Evolutionary conservation across 2,888 invertebrate species (phyloP), one percentile per base, ranked within the genome.

Genomic region (Gari tellinella): DNA sequence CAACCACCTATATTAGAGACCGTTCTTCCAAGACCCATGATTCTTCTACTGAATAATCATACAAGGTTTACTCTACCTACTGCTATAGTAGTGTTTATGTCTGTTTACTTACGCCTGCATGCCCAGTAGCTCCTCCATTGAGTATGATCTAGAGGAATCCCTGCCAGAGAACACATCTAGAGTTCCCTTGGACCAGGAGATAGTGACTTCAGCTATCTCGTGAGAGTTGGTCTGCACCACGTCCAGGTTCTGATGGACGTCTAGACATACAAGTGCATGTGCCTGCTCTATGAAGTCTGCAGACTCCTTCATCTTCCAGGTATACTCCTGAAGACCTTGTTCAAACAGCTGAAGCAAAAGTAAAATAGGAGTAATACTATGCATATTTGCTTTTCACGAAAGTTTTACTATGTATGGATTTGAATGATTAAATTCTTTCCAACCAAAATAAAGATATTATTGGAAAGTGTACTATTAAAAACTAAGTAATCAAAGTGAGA

Each of bases 231-330:
- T 89, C 80, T 92, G 91, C 10, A 92, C 89, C 31, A 88, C 78
- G 69, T 91, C 90, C 31, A 92, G 85, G 55, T 89, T 91, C 60
- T 87, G 87, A 68, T 90, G 89, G 5, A 92, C 86, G 66, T 91
- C 91, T 23, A 88, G 60, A 73, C 90, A 91, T 12, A 92, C 90
- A 5, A 92, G 83, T 1, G 90, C 86, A 80, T 89, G 89, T 31
- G 91, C 90, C 46, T 86, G 86, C 79, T 92, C 92, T 25, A 92
- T 91, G 73, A 91, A 92, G 80, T 92, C 92, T 15, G 86, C 87
- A 17, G 89, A 89, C 66, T 92, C 91, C 65, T 90, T 89, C 81
- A 90, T 91, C 62, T 88, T 89, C 92, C 92, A 92, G 8, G 90
- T 92, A 62, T 83, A 88, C 48, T 87, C 84, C 56, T 87, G 83